These are phyloP conservation scores for Corythornis cristatus DNA, from an alignment of 2,113 vertebrate species.

Conservation along the genomic window DNA sequence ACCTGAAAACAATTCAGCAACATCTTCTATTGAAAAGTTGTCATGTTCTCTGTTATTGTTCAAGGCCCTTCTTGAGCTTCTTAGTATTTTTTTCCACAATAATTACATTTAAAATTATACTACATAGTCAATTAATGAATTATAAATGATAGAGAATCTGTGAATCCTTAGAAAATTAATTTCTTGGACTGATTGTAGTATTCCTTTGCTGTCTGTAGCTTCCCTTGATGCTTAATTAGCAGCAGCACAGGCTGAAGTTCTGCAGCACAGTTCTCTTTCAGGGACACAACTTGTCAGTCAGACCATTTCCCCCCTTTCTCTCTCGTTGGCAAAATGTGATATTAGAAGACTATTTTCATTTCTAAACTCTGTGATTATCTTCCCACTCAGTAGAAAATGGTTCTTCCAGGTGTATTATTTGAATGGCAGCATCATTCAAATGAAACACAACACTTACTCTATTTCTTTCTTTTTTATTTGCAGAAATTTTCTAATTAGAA, in stretches of 20 bases:
- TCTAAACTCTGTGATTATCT: background rate
- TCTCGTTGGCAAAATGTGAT: background rate
- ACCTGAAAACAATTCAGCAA: background rate
- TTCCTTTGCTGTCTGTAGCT: background rate
- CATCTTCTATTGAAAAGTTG: background rate
- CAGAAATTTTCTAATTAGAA: background rate
- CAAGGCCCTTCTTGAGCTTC: background rate
- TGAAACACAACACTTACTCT: background rate
- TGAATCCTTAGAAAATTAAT: background rate
- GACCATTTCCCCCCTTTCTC: background rate
- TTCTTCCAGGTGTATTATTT: background rate
- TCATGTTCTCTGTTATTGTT: background rate
- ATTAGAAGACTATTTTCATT: background rate
- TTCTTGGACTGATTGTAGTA: background rate
- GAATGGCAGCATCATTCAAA: background rate
- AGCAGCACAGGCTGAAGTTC: background rate
- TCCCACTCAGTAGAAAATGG: background rate
- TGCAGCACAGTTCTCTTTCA: background rate
- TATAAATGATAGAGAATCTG: background rate
- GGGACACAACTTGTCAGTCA: background rate
- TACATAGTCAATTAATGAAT: background rate
- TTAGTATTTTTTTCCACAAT: background rate
- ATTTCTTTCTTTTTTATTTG: background rate
- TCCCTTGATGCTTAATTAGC: constrained; percentile 1
- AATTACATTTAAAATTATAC: background rate